phyloP scores from a whole-genome alignment of 2,797 vertebrate genomes.

The Molossus alvarezi region DNA sequence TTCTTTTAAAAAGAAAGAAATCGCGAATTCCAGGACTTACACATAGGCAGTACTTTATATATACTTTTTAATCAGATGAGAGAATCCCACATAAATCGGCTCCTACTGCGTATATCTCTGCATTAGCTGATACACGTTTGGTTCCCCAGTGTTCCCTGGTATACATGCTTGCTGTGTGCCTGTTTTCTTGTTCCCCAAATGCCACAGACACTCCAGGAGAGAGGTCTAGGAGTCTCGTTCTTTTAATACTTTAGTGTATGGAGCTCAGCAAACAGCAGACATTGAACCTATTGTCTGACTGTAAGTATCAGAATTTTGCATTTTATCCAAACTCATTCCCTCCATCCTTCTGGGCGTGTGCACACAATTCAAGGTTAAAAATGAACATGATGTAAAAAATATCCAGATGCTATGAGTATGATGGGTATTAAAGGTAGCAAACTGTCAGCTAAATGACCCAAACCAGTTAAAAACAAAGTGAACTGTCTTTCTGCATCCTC shows the following conservation, averaged over 20 bases:
- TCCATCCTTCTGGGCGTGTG: neutral
- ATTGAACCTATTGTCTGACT: neutral
- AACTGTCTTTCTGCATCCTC: neutral
- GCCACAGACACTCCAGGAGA: neutral
- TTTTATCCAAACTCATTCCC: neutral
- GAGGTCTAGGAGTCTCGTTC: neutral
- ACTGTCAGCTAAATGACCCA: neutral
- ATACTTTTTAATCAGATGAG: neutral
- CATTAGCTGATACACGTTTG: neutral
- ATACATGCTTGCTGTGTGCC: fast-evolving
- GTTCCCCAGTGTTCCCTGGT: neutral
- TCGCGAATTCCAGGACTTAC: neutral
- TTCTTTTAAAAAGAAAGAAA: neutral
- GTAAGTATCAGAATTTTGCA: conserved; percentile 12
- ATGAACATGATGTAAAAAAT: neutral
- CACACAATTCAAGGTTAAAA: conserved; percentile 23
- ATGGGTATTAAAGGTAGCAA: neutral
- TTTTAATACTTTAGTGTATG: neutral
- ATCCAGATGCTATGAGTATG: neutral
- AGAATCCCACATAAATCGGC: neutral
- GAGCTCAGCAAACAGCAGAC: neutral
- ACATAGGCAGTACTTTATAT: neutral
- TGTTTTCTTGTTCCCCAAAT: neutral
- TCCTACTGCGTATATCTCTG: neutral
- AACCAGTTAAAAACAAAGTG: neutral